Evolutionary conservation across 1,140 invertebrate species (phyloP), one percentile per base, ranked within the genome.

Genomic region (Spodoptera litura): DNA sequence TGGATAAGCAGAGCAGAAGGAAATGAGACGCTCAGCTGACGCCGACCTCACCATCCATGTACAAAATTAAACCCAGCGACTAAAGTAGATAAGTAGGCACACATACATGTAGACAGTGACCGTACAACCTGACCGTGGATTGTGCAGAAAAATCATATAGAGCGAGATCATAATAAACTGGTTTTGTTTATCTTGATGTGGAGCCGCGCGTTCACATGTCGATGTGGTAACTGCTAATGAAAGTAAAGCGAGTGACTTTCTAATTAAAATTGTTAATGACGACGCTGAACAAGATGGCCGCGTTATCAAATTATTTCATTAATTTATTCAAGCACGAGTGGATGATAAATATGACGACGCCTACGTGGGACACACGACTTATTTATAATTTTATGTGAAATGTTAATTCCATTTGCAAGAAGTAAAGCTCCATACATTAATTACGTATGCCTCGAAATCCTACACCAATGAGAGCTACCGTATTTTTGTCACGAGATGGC

Each of bases 221-320:
- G 20, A 61, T 64, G 61, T 10, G 61, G 35, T 49, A 4, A 13
- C 38, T 64, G 61, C 38, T 49, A 49, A 64, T 25, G 61, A 49
- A 49, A 20, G 38, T 4, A 2, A 8, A 4, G 31, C 35, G n/a
- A 44, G 49, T 49, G 59, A 38, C 13, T 6, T 9, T 13, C 59
- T 3, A n/a, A 12, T 13, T 64, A 64, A 59, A 59, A 49, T 64
- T 64, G 35, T 64, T 44, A 64, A 64, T 49, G 35, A 49, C 20
- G 61, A 49, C 49, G 61, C 2, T 62, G 61, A 3, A 20, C 61
- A 64, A 64, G 35, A 15, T 11, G n/a, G 35, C 15, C 2, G n/a
- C 31, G n/a, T 49, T 64, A 64, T 64, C 44, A 15, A 64, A 64
- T 64, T 64, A 64, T 38, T 49, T 49, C 15, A n/a, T 15, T 64